Evolutionary conservation across 2,113 vertebrate genomes (phyloP).

Genomic region (Corythoichthys haematopterus): DNA sequence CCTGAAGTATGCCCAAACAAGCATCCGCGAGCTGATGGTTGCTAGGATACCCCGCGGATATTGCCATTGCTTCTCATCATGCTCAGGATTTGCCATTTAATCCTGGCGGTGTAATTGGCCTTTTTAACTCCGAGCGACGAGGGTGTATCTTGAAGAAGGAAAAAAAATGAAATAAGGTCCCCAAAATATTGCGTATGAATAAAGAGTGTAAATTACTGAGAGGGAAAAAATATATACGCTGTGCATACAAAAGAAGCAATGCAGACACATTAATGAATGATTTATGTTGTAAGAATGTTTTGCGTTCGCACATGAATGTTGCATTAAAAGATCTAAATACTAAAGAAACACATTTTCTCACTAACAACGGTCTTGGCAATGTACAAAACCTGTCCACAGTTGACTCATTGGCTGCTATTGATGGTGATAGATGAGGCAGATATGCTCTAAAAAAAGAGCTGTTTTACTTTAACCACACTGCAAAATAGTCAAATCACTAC

Average conservation of each 20-base stretch:
- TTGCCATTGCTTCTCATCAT: slow-evolving; percentile 65
- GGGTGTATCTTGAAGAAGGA: slow-evolving; percentile 22
- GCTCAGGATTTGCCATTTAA: slow-evolving; percentile 63
- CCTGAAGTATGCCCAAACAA: slow-evolving; percentile 41
- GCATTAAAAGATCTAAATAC: background rate
- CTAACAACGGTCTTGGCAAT: background rate
- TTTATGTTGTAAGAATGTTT: background rate
- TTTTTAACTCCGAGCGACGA: slow-evolving; percentile 51
- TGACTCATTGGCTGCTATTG: background rate
- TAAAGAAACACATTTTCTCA: background rate
- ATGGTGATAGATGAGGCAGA: too few species aligned
- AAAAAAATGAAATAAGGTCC: too few species aligned
- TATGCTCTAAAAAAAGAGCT: too few species aligned
- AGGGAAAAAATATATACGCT: background rate
- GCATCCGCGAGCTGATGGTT: slow-evolving; percentile 52
- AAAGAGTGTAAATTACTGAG: background rate
- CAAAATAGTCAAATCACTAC: too few species aligned
- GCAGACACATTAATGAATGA: background rate
- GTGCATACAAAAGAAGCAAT: background rate
- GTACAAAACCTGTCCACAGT: background rate
- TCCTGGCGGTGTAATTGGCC: slow-evolving; percentile 64
- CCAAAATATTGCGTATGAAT: background rate
- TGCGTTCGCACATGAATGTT: background rate
- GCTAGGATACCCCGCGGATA: slow-evolving; percentile 65
- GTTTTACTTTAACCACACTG: too few species aligned